Base-by-base conservation (phyloP, 2,113 vertebrate species). In the Setophaga petechia region DNA sequence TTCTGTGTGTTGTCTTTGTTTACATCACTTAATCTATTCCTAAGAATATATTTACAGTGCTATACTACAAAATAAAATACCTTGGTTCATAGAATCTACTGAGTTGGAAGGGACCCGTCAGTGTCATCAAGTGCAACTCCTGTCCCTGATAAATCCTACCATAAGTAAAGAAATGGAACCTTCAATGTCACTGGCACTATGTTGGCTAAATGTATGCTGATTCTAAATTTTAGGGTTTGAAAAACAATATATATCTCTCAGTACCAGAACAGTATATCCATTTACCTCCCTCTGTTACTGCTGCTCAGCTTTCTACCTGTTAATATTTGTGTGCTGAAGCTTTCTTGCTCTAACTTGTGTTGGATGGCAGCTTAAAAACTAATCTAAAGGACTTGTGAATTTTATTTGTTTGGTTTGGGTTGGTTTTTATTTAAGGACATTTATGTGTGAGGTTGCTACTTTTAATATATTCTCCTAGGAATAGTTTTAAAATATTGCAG, bases 71-170 rank as follows among this genome's bases (percentile, higher is more conserved):
- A 84, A 12, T 33, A 52, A 67, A 79, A 54, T 33, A 18, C 16
- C 7, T 31, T 52, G 16, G 17, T 76, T 89, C 18, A 33, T 23
- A 44, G 68, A n/a, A 59, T 43, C n/a, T n/a, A 15, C 17, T 35
- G 55, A 31, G 35, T 55, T 49, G 25, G 14, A 62, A 55, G 41
- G 41, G 41, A 62, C 12, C 17, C 25, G 19, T 54, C 21, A 19
- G 17, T 24, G 5, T 39, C 33, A 24, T 21, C 0, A 0, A 54
- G 24, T 76, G 41, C 47, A 63, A 1, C 24, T 55, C n/a, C 46
- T 82, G 20, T 52, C 20, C 37, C 39, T 2, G 1, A 6, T 31
- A 83, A 76, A 83, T 43, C 21, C 47, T 39, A 69, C n/a, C 4
- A 35, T 47, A 47, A 76, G 9, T 82, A 68, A 51, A 33, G 63